phyloP scores from a whole-genome alignment of 2,888 invertebrate species.

The Pristionchus mayeri region DNA sequence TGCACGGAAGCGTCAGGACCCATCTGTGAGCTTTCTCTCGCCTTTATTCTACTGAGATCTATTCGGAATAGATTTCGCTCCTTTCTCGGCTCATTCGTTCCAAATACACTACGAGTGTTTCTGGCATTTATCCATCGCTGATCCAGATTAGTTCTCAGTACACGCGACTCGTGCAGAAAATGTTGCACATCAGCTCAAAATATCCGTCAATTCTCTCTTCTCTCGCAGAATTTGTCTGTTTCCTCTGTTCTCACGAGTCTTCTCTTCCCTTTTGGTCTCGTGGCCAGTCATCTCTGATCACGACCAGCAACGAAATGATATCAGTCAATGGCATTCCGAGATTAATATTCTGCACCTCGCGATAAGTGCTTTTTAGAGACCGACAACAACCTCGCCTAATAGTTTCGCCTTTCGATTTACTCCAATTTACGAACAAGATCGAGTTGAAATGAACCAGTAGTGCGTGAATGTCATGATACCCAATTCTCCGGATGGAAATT shows the following conservation, averaged over 20 bases:
- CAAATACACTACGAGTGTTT: neutral
- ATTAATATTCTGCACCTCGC: no score
- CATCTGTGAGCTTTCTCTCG: neutral
- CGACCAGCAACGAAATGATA: neutral
- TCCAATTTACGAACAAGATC: no score
- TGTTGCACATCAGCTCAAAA: neutral
- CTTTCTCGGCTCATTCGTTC: neutral
- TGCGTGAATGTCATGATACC: no score
- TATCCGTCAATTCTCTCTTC: neutral
- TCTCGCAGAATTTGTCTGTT: neutral
- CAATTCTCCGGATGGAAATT: no score
- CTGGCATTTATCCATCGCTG: neutral
- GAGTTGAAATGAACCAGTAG: no score
- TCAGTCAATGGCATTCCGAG: neutral
- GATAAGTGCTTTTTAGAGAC: neutral
- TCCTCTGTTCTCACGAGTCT: slow-evolving; percentile 5
- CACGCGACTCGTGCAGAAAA: neutral
- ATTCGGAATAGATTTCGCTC: neutral
- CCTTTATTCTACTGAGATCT: neutral
- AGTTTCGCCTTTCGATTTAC: no score
- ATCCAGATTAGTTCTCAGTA: neutral
- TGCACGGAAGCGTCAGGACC: slow-evolving; percentile 35
- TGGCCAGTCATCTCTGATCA: neutral
- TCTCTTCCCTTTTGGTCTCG: neutral
- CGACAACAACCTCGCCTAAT: no score